A percentile compares a stretch with the other conserved stretches of the same genome.
phyloP scores from a whole-genome alignment of 2,888 invertebrate species.

The Tortricodes alternella region DNA sequence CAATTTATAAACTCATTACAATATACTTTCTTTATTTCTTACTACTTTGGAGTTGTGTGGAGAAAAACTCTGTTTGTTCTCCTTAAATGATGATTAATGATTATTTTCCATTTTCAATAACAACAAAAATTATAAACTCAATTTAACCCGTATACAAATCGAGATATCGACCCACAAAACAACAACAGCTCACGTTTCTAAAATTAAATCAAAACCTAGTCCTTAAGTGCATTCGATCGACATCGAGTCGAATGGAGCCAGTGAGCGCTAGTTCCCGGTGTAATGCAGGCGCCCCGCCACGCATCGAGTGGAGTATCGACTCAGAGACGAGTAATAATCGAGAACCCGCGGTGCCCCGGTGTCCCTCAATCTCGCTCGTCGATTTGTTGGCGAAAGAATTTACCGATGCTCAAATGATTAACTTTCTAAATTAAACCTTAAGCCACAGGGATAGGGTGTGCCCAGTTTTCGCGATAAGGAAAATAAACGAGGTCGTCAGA shows the following conservation, averaged over 20 bases:
- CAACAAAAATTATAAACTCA: background rate
- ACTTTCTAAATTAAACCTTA: slow-evolving; percentile 48
- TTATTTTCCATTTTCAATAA: background rate
- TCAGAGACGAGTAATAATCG: slow-evolving; percentile 36
- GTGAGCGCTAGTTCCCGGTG: slow-evolving; percentile 49
- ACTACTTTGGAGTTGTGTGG: too few species aligned
- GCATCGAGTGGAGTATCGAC: slow-evolving; percentile 71
- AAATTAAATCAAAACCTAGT: slow-evolving; percentile 31
- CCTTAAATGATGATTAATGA: too few species aligned
- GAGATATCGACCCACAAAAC: background rate
- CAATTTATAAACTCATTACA: too few species aligned
- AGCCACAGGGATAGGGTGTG: slow-evolving; percentile 30
- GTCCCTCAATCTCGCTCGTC: slow-evolving; percentile 66
- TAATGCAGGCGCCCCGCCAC: slow-evolving; percentile 68
- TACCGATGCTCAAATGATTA: slow-evolving; percentile 33
- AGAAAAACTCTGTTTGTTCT: too few species aligned
- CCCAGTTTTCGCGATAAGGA: slow-evolving; percentile 7
- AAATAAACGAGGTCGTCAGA: slow-evolving; percentile 41
- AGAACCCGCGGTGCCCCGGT: slow-evolving; percentile 12
- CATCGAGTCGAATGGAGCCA: slow-evolving; percentile 58
- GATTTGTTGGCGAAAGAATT: slow-evolving; percentile 59
- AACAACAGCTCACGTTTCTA: slow-evolving; percentile 14
- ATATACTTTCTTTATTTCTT: too few species aligned
- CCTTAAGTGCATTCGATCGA: slow-evolving; percentile 40
- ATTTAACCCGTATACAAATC: background rate